A percentile compares a stretch with the other conserved stretches of the same genome.
These are phyloP conservation scores for Argyresthia goedartella DNA, from an alignment of 2,888 invertebrate species.

Conservation along the genomic window DNA sequence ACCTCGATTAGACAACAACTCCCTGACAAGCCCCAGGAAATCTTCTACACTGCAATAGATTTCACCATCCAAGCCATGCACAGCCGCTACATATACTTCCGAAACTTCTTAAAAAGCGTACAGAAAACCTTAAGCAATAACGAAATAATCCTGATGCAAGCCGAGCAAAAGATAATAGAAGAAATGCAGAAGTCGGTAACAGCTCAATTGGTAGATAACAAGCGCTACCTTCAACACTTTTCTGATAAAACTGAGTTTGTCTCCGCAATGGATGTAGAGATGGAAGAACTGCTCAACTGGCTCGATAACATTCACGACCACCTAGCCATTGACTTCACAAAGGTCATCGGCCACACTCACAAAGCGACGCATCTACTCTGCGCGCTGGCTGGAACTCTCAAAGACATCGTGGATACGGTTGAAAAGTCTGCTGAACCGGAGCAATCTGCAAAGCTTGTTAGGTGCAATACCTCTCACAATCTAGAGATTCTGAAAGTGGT, in stretches of 20 bases:
- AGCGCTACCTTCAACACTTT: constrained; percentile 15
- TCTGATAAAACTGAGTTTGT: constrained; percentile 24
- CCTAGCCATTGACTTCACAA: constrained; percentile 20
- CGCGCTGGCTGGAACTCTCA: constrained; percentile 1
- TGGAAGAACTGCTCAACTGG: constrained; percentile 30
- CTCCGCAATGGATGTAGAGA: constrained; percentile 20
- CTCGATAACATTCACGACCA: constrained; percentile 24
- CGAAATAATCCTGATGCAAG: constrained; percentile 16
- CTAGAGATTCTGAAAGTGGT: constrained; percentile 18
- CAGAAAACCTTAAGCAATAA: constrained; percentile 11
- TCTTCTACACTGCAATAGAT: constrained; percentile 19
- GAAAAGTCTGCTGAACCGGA: no score
- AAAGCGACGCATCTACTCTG: constrained; percentile 13
- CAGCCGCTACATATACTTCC: constrained; percentile 15
- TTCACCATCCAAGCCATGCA: constrained; percentile 20
- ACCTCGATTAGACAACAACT: constrained; percentile 21
- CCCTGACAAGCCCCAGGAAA: constrained; percentile 21
- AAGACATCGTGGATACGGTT: no score
- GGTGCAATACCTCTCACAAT: constrained; percentile 9
- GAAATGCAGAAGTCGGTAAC: constrained; percentile 21
- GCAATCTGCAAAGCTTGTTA: no score
- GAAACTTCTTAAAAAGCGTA: constrained; percentile 13
- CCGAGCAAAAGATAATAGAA: constrained; percentile 18
- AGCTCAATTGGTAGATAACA: constrained; percentile 21
- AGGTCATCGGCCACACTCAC: constrained; percentile 14